Base-by-base conservation (phyloP, 2,113 vertebrate genomes). In the Felis chaus region DNA sequence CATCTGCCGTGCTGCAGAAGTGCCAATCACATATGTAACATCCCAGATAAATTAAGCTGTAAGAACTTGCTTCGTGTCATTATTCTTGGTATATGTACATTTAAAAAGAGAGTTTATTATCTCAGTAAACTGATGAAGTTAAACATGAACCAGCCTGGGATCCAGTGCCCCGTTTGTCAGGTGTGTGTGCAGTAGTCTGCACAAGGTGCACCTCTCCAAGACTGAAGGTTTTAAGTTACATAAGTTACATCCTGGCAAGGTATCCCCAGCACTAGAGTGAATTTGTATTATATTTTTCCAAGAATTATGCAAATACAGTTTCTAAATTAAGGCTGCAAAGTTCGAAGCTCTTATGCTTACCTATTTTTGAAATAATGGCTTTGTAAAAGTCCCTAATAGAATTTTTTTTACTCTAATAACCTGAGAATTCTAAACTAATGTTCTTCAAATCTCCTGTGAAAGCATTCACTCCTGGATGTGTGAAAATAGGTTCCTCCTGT, bases 311-410 rank as follows among this genome's bases (percentile, higher is more conserved):
- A 82, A 95, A 95, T 95, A 89, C 2, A 78, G 25, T 74, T 93
- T 94, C 89, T 66, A 89, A 97, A 90, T 87, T 86, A 87, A 92
- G 81, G 29, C 87, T 53, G n/a, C 41, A 15, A 73, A 84, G n/a
- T 92, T 74, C 63, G 41, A 97, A 83, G 48, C 29, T 73, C 53
- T 68, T 27, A 9, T 7, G 1, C 45, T 93, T 92, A 78, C 80
- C 41, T 95, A 33, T 94, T 82, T 95, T 85, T 96, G 83, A 97
- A 96, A 80, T 89, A 86, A 78, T 88, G 69, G 76, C 73, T 95
- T 91, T 87, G 27, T 82, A 69, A 39, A 96, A 81, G 33, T 89
- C 79, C 68, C 39, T 68, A 53, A 74, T 74, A 57, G 31, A 23
- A 94, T 84, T 63, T 19, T 94, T 80, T 78, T 71, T 85, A 89